A percentile compares a stretch with the other conserved stretches of the same genome.
phyloP scores from a whole-genome alignment of 2,113 vertebrate genomes.

The crab-eating macaque (Macaca fascicularis) region T2T-MFA8v1.1 NC_088380.1:27740001-27740500 shows the following conservation, averaged over 20 bases:
- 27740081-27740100: neutral
- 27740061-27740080: neutral
- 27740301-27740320: neutral
- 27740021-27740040: neutral
- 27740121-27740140: neutral
- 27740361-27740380: neutral
- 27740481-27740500: neutral
- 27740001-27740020: neutral
- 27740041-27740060: neutral
- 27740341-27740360: neutral
- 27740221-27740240: neutral
- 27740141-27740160: neutral
- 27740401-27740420: neutral
- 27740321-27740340: neutral
- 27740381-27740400: neutral
- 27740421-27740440: neutral
- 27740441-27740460: neutral
- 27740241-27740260: neutral
- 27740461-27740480: neutral
- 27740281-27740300: neutral
- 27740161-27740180: neutral
- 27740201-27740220: neutral
- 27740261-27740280: neutral
- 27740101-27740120: neutral
- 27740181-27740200: neutral